Evolutionary conservation across 1,140 invertebrate genomes (phyloP), one percentile per base, ranked within the genome.

Genomic region (Vanessa atalanta): DNA sequence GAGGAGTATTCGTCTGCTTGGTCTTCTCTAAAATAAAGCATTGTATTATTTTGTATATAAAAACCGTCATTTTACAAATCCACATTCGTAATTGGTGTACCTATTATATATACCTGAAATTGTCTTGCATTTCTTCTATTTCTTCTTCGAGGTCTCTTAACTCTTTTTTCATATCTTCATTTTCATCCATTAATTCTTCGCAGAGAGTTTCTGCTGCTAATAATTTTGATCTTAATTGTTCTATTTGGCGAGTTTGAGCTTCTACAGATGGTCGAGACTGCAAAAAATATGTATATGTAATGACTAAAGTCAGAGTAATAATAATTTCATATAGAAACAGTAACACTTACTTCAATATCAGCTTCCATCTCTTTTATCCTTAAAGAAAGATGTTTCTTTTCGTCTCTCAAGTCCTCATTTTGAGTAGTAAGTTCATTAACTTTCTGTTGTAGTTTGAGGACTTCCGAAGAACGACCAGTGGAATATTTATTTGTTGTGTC

Each of bases 121-220:
- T 98, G 89, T 99, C 98, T 88, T 99, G 98, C 95, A 99, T 97
- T 93, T 99, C 98, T 85, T 99, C 98, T 92, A 99, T 98, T 94
- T 99, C 98, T 71, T 98, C 97, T 85, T 98, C 97, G 83, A 99
- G 93, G 82, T 99, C 97, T 65, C 96, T 93, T 20, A 99, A 95
- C 89, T 99, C 98, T 79, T 97, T 97, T 84, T 98, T 98, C 93
- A 99, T 96, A 63, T 97, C 96, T 85, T 99, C 97, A 93, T 99
- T 99, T 91, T 99, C 99, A 83, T 99, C 97, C 96, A 98, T 97
- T 2, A 99, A 93, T 78, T 98, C 97, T 88, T 99, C 97, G 83
- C 97, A 97, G 2, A 98, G 93, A 63, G 96, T 96, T 93, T 99
- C 98, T 1, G 97, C 96, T 16, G 97, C 96, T 69, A 96, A 91